Conservation (phyloP, 2,888 invertebrate species). For the Malthinus seriepunctatus region DNA sequence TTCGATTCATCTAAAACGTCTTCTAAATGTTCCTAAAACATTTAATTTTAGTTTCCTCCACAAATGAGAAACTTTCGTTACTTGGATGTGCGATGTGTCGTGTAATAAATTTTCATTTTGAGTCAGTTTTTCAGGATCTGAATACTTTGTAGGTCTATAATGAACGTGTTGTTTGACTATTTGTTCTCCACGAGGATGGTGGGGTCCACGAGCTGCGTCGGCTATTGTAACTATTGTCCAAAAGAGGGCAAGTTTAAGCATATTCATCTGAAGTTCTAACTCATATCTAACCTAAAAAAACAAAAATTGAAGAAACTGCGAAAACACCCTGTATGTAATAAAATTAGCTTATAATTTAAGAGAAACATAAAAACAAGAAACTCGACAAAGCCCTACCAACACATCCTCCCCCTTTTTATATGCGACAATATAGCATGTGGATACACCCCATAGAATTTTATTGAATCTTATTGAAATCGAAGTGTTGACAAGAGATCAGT, state of each 20-base stretch:
- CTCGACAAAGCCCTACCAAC: neutral
- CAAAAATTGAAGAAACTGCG: neutral
- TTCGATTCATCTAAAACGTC: slow-evolving; percentile 56
- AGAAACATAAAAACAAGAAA: neutral
- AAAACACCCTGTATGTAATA: neutral
- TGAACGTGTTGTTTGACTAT: slow-evolving; percentile 59
- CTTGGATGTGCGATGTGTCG: slow-evolving; percentile 65
- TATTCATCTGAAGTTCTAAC: slow-evolving; percentile 4
- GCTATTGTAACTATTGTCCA: slow-evolving; percentile 20
- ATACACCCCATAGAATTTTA: slow-evolving; percentile 38
- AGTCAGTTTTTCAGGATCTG: slow-evolving; percentile 62
- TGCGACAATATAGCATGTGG: slow-evolving; percentile 21
- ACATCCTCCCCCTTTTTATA: slow-evolving; percentile 3
- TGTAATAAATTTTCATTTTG: slow-evolving; percentile 74
- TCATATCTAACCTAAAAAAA: neutral
- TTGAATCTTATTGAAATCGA: slow-evolving; percentile 51
- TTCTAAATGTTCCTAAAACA: slow-evolving; percentile 51
- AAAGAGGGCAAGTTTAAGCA: slow-evolving; percentile 15
- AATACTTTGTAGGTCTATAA: slow-evolving; percentile 62
- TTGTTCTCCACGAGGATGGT: slow-evolving; percentile 63
- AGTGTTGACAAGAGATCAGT: slow-evolving; percentile 49
- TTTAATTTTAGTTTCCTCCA: neutral
- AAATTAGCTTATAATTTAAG: too few relatives aligned
- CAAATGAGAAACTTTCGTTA: slow-evolving; percentile 44
- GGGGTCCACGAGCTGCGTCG: slow-evolving; percentile 61